Conservation (phyloP, 1,140 invertebrate genomes). For the Melanaphis sacchari region DNA sequence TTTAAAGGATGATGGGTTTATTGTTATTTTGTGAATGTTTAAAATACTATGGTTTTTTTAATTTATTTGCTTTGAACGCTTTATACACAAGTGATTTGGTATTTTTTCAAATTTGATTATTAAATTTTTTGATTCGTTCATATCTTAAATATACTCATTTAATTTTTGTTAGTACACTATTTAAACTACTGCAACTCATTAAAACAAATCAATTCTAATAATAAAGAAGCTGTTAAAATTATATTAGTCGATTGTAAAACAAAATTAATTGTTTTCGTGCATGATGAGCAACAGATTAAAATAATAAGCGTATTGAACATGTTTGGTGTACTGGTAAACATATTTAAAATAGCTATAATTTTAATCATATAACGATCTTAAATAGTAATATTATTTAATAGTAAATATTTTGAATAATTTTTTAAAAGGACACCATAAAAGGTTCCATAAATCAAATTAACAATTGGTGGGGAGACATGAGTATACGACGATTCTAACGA, state of each 20-base stretch:
- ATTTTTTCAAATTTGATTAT: not conserved
- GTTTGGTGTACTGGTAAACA: too few species aligned
- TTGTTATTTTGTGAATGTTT: too few species aligned
- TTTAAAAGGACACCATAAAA: not conserved
- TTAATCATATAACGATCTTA: not conserved
- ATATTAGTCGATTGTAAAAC: not conserved
- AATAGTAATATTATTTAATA: not conserved
- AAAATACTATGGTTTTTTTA: not conserved
- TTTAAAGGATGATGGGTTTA: not conserved
- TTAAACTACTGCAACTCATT: not conserved
- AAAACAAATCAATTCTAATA: not conserved
- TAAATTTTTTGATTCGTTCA: not conserved
- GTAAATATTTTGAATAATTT: not conserved
- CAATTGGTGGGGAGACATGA: not conserved
- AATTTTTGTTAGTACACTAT: not conserved
- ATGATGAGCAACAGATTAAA: not conserved
- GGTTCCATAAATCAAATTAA: not conserved
- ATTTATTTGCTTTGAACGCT: not conserved
- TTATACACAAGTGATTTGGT: not conserved
- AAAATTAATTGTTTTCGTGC: not conserved
- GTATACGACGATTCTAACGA: not conserved
- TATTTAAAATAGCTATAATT: not conserved
- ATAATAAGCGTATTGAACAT: not conserved
- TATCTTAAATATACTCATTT: not conserved
- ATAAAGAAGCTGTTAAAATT: not conserved